Base-by-base conservation (phyloP, 2,113 vertebrate genomes). In the Scalopus aquaticus region DNA sequence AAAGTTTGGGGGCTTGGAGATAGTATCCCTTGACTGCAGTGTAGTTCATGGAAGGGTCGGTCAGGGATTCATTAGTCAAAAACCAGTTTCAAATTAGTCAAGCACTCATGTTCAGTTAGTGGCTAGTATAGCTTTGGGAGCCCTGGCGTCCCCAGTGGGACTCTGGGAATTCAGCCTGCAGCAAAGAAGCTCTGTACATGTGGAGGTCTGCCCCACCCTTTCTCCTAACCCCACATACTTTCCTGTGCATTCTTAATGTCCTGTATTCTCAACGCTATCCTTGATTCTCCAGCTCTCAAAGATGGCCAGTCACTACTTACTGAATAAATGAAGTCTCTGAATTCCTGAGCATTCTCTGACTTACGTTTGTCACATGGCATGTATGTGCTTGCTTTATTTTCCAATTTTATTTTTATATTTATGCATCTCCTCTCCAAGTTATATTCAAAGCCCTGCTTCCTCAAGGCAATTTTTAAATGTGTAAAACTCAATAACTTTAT, bases 191-290 rank as follows among this genome's bases (percentile, higher is more conserved):
- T 32, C 8, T 6, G 19, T 37, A 5, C 19, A 35, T 22, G 9
- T 35, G 24, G 44, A 49, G 12, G 37, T 15, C 65, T 46, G 1
- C 0, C 10, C 74, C 42, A 67, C 4, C 2, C 51, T 11, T 20
- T 30, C 28, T 83, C 22, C 0, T 4, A 35, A 12, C 56, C 58
- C 80, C 39, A 20, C 1, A 0, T 13, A 16, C 44, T 81, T 20
- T 37, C 13, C 22, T n/a, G 2, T 69, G 9, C 15, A 0, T 67
- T 16, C 16, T 22, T 28, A 13, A 19, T 7, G 15, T 6, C 28
- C 32, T 39, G 0, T 20, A 24, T 46, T 72, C 56, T 82, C 42
- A 54, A 2, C n/a, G 51, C 13, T 4, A 37, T 39, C 35, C 49
- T n/a, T 58, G 13, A 30, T 22, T 9, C 26, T 69, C 8, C 42